These are phyloP conservation scores for Alfaro cultratus DNA, from an alignment of 2,797 vertebrate genomes.

Conservation along the genomic window DNA sequence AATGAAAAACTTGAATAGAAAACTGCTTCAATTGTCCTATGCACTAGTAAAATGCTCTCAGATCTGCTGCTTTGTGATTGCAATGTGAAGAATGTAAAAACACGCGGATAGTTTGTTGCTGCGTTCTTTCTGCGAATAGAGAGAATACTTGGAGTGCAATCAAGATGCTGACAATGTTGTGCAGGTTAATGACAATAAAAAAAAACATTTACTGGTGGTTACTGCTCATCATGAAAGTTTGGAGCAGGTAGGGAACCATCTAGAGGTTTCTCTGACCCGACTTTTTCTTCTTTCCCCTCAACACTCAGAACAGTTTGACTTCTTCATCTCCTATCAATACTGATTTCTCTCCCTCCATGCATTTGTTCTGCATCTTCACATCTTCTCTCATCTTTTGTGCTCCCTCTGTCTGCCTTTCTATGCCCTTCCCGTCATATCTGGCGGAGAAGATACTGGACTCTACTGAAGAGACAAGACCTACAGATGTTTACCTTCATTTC, in stretches of 20 bases:
- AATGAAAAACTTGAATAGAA: background rate
- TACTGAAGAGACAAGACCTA: constrained; percentile 26
- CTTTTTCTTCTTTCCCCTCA: constrained; percentile 13
- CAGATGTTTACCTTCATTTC: constrained; percentile 45
- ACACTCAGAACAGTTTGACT: background rate
- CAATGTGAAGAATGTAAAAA: constrained; percentile 48
- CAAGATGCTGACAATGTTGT: constrained; percentile 2
- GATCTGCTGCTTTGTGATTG: background rate
- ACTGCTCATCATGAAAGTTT: background rate
- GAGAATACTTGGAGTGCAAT: background rate
- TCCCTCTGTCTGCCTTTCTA: constrained; percentile 2
- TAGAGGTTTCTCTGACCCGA: constrained; percentile 2
- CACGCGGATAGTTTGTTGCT: background rate
- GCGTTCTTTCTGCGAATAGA: constrained; percentile 19
- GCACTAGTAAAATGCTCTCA: background rate
- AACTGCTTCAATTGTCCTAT: background rate
- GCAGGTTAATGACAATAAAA: background rate
- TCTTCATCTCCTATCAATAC: constrained; percentile 10
- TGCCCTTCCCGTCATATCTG: background rate
- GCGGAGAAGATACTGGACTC: constrained; percentile 30
- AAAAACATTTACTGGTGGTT: background rate
- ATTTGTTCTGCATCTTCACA: constrained; percentile 15
- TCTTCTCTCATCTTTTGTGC: constrained; percentile 7
- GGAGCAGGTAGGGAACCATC: background rate
- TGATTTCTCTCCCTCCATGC: constrained; percentile 21